Conservation (phyloP, 2,888 invertebrate species). For the Toxonevra muliebris region DNA sequence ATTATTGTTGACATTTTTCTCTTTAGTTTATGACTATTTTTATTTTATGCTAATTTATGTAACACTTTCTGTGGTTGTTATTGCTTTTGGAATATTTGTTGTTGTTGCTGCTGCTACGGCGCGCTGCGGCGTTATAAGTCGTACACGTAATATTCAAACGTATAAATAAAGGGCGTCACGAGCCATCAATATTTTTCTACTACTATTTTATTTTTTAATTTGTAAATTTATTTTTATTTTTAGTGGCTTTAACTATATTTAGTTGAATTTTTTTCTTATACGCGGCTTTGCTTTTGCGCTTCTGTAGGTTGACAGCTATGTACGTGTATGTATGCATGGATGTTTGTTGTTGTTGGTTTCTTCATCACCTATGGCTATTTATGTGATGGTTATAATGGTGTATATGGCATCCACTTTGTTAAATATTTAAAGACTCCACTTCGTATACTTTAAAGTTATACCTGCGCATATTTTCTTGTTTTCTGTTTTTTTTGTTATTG, state of each 20-base stretch:
- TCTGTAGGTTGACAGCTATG: conserved; percentile 3
- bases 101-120: background rate
- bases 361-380: too few species aligned
- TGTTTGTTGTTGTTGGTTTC: too few species aligned
- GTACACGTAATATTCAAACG: conserved; percentile 17
- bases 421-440: too few species aligned
- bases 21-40: background rate
- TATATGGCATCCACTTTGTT: too few species aligned
- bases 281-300: conserved; percentile 16
- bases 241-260: conserved; percentile 6
- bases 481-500: too few species aligned
- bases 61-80: conserved; percentile 32
- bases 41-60: conserved; percentile 43
- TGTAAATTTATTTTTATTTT: background rate
- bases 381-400: too few species aligned
- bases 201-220: conserved; percentile 3
- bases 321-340: too few species aligned
- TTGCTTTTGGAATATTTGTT: background rate
- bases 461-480: too few species aligned
- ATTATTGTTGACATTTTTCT: conserved; percentile 14
- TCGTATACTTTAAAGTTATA: too few species aligned
- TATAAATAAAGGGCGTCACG: conserved; percentile 42
- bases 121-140: background rate
- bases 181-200: conserved; percentile 27
- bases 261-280: background rate